Base-by-base conservation (phyloP, 1,140 invertebrate genomes). In the Rhyacophila brunnea region DNA sequence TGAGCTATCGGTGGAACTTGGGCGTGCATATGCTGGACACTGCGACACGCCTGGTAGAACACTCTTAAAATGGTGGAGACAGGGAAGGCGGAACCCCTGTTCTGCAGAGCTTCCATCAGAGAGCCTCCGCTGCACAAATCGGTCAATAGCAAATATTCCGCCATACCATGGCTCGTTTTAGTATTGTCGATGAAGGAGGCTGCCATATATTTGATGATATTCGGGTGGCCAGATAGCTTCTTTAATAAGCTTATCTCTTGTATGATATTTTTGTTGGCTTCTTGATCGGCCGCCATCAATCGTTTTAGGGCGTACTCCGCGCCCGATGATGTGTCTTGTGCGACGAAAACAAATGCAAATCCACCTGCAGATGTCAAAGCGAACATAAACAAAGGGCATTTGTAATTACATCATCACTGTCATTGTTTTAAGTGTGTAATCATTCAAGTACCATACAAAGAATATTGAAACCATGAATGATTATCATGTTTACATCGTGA, bases 341-440 rank as follows among this genome's bases (percentile, higher is more conserved):
- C 93, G 60, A 93, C 87, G 83, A 91, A 97, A 46, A 97, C 93
- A 81, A 93, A 90, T 45, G 92, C 93, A 85, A 92, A 96, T 66
- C 93, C 93, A 84, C 94, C 94, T 96, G 75, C 65, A 80, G 85
- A 74, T 68, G 15, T 43, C 13, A 3, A 61, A 64, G 57, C 54
- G 55, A 46, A 60, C 10, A 5, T 28, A 28, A 28, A 28, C 23
- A 28, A 28, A 28, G 9, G 32, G 40, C n/a, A 51, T 42, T 28
- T 57, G 56, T 49, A 62, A 65, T 62, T 68, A 64, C 68, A 71
- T 28, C 23, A 28, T 28, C 23, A 28, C 23, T 28, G 3, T 28
- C 23, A 28, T 28, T n/a, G n/a, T n/a, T n/a, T n/a, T n/a, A n/a
- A n/a, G n/a, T n/a, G n/a, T n/a, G n/a, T n/a, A n/a, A n/a, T n/a